Evolutionary conservation across 2,113 vertebrate species (phyloP), one percentile per base, ranked within the genome.

Genomic region (Phrynosoma blainvillii): DNA sequence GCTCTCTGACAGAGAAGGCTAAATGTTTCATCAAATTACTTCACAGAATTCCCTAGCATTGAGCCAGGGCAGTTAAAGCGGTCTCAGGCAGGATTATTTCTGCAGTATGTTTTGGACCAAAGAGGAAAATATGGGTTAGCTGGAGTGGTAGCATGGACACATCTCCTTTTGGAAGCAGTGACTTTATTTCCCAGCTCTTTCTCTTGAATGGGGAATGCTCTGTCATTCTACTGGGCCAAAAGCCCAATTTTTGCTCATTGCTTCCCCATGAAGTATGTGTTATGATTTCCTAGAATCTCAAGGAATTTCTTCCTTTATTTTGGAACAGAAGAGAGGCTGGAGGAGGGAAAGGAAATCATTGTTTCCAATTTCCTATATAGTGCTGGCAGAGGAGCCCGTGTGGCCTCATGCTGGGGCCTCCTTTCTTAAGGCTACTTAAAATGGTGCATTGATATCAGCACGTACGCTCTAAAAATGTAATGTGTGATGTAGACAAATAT

Each of bases 211-310:
- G 54, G 77, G 40, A 25, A 12, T 9, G 25, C 4, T 10, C 25
- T 23, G 62, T 42, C 56, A 16, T 76, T 76, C 54, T 76, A 62
- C 36, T 42, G 59, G 74, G 25, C 27, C 36, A 76, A 76, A 62
- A 36, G 16, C 59, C 36, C 54, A 75, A 56, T 75, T 74, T 73
- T 36, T 84, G 16, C 21, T 52, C 40, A 20, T 52, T 40, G 23
- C 32, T 27, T 40, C 40, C 54, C 54, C 62, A 30, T 27, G 9
- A 65, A 52, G 23, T 75, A 59, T 74, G n/a, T 62, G 27, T 83
- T 83, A 70, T 5, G 25, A 36, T 74, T 74, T 84, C 71, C 83
- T 76, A 75, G 52, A 84, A 75, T 59, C 71, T 62, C 74, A 42
- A 16, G 27, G 27, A 71, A 54, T 84, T 32, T 84, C 70, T 42